Base-by-base conservation (phyloP, 2,797 vertebrate species). In the Pempheris klunzingeri region DNA sequence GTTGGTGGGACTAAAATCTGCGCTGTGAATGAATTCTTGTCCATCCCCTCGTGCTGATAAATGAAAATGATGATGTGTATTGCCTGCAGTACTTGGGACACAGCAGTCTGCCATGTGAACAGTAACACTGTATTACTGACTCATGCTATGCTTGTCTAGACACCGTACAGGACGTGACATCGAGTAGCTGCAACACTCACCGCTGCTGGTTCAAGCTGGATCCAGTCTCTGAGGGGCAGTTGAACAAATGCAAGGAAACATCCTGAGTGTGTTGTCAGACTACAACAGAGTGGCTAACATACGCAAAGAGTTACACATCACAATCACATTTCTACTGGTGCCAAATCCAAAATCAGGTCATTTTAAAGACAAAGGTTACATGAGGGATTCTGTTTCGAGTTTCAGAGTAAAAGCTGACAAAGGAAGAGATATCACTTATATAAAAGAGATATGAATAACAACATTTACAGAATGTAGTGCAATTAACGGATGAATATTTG, bases 121-220 rank as follows among this genome's bases (percentile, higher is more conserved):
- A 59, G 69, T 55, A 77, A 34, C 58, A 34, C 4, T 17, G 65
- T 60, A 44, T 9, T 22, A 26, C 36, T 84, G 82, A 87, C 46
- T 87, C 85, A 90, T 68, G 26, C 36, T n/a, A 4, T 18, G 43
- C 34, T 67, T 39, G 84, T 92, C 85, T 85, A 82, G 80, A 89
- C 77, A 2, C 34, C 2, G 4, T 34, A 54, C 36, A 59, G 32
- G 41, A 71, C 13, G 11, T 74, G 49, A 80, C 64, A 28, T 69
- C 32, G 64, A 32, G 44, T 13, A 49, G 54, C 47, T 67, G 53
- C 20, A 69, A 74, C 13, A 71, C 26, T 62, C 34, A 68, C 47
- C 5, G 3, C 58, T 20, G 39, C 62, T 59, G 55, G 32, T 74
- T 77, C 50, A 52, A 61, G 38, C 36, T 50, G 47, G 18, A 72